phyloP scores from a whole-genome alignment of 2,888 invertebrate species.

The Nipponacmea schrenckii region DNA sequence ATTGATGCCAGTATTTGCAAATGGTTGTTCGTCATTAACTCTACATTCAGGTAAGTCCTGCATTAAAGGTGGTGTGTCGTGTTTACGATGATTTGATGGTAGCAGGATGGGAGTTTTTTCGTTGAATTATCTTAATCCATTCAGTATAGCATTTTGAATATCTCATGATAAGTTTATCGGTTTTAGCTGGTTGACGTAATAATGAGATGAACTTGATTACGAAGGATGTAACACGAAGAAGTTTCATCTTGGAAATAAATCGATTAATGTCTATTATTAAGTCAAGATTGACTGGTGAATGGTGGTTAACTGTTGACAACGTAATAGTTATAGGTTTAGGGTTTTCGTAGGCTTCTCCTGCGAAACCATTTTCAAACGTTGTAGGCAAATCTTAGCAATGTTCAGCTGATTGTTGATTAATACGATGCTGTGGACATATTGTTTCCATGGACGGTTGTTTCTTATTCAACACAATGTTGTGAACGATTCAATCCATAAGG shows the following conservation, averaged over 20 bases:
- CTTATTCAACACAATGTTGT: not conserved
- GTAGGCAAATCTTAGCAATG: not conserved
- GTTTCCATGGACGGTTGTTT: not conserved
- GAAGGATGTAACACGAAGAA: not conserved
- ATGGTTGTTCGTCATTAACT: conserved; percentile 19
- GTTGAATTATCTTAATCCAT: conserved; percentile 2
- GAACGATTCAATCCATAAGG: too few relatives aligned
- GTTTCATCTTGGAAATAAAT: not conserved
- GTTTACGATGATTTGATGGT: not conserved
- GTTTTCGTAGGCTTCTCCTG: not conserved
- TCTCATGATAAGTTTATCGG: not conserved
- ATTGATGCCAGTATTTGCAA: conserved; percentile 30
- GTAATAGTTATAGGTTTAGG: not conserved
- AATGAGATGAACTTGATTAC: not conserved
- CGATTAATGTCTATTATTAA: not conserved
- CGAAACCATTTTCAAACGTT: not conserved
- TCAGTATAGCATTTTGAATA: not conserved
- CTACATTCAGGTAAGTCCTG: conserved; percentile 1
- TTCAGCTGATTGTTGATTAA: not conserved
- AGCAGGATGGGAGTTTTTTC: too few relatives aligned
- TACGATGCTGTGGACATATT: not conserved
- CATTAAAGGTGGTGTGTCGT: not conserved
- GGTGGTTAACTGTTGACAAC: not conserved
- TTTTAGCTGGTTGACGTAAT: not conserved
- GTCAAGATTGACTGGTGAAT: not conserved